A percentile compares a stretch with the other conserved stretches of the same genome.
Evolutionary conservation across 2,113 vertebrate species (phyloP).

Genomic region (Planiliza haematocheilus): DNA sequence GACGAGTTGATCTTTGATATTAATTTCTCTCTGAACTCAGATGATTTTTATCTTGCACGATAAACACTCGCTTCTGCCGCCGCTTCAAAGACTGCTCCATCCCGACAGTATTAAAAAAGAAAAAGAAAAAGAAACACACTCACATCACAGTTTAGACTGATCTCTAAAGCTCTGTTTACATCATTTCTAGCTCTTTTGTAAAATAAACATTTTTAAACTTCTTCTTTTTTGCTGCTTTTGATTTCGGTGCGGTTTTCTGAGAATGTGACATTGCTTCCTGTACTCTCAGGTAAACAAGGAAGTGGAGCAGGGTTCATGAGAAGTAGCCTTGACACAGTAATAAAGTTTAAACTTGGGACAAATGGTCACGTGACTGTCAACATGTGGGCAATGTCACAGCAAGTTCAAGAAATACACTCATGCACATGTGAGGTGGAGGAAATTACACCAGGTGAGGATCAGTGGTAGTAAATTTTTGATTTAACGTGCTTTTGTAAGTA

Average conservation of each 20-base stretch:
- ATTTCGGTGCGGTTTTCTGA: conserved; percentile 13
- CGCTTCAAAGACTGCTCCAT: conserved; percentile 45
- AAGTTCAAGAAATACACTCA: too few species aligned
- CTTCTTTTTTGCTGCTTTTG: conserved; percentile 22
- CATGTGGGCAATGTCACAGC: not conserved
- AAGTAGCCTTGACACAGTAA: not conserved
- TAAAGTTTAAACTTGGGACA: not conserved
- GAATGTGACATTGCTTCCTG: not conserved
- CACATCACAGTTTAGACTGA: conserved; percentile 36
- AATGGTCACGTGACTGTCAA: not conserved
- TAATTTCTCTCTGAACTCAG: conserved; percentile 46
- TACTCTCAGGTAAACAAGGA: conserved; percentile 37
- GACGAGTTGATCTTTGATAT: conserved; percentile 61
- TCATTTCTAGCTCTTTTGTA: conserved; percentile 83
- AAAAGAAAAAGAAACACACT: not conserved
- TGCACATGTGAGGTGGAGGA: not conserved
- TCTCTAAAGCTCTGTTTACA: conserved; percentile 52
- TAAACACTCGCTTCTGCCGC: conserved; percentile 36
- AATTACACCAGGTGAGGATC: not conserved
- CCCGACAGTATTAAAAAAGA: conserved; percentile 25
- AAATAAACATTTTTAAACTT: conserved; percentile 83
- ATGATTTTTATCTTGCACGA: conserved; percentile 51
- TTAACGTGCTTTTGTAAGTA: too few species aligned
- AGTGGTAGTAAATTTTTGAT: too few species aligned
- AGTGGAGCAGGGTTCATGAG: not conserved